These are phyloP conservation scores for Sus scrofa DNA, from an alignment of 2,113 vertebrate species.

Conservation along the genomic window T2T-Sscrofa CM000816.6:75471001-75471500, in stretches of 20 bases:
- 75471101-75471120: conserved; percentile 34
- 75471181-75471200: background rate
- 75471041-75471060: conserved; percentile 48
- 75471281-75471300: conserved; percentile 17
- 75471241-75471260: conserved; percentile 5
- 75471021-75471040: conserved; percentile 40
- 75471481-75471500: background rate
- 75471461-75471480: background rate
- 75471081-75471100: background rate
- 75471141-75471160: conserved; percentile 29
- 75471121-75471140: background rate
- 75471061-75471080: background rate
- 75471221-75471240: conserved; percentile 18
- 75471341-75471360: background rate
- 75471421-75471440: background rate
- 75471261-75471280: background rate
- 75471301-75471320: background rate
- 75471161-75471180: background rate
- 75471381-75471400: background rate
- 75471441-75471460: background rate
- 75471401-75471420: background rate
- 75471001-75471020: conserved; percentile 44
- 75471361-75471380: background rate
- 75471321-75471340: background rate
- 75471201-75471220: conserved; percentile 21